phyloP scores from a whole-genome alignment of 2,888 invertebrate genomes.

The Tenthredo notha region DNA sequence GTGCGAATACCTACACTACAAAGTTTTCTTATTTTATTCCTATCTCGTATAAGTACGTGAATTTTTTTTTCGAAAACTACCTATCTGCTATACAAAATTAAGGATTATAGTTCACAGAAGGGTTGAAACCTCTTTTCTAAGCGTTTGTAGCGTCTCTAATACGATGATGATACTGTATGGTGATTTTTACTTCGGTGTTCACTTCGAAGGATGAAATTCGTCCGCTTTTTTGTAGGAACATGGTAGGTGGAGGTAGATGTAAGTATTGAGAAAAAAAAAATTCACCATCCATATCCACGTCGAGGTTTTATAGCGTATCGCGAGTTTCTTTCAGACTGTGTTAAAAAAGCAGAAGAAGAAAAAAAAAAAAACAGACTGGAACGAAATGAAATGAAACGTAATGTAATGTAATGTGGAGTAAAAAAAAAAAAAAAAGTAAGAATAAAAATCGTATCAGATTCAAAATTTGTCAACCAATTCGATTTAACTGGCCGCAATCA shows the following conservation, averaged over 20 bases:
- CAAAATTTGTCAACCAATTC: conserved; percentile 27
- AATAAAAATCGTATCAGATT: not conserved
- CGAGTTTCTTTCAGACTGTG: not conserved
- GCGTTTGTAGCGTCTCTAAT: not conserved
- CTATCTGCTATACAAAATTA: not conserved
- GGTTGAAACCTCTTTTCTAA: not conserved
- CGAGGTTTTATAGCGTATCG: not conserved
- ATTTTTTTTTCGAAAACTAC: not conserved
- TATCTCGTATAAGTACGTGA: not conserved
- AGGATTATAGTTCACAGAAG: not conserved
- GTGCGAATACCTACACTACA: not conserved
- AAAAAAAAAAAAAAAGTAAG: not conserved
- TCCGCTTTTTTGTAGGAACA: not conserved
- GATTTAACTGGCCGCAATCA: conserved; percentile 40
- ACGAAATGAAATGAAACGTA: not conserved
- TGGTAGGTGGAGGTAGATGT: not conserved
- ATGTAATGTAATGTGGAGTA: too few species aligned
- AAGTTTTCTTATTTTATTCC: not conserved
- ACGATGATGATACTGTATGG: not conserved
- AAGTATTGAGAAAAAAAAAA: not conserved
- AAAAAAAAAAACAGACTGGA: not conserved
- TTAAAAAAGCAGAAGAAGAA: not conserved
- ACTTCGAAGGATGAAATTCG: conserved; percentile 15
- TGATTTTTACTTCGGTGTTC: too few species aligned
- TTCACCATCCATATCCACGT: not conserved